Evolutionary conservation across 2,888 invertebrate genomes (phyloP).

Genomic region (Furcula furcula): DNA sequence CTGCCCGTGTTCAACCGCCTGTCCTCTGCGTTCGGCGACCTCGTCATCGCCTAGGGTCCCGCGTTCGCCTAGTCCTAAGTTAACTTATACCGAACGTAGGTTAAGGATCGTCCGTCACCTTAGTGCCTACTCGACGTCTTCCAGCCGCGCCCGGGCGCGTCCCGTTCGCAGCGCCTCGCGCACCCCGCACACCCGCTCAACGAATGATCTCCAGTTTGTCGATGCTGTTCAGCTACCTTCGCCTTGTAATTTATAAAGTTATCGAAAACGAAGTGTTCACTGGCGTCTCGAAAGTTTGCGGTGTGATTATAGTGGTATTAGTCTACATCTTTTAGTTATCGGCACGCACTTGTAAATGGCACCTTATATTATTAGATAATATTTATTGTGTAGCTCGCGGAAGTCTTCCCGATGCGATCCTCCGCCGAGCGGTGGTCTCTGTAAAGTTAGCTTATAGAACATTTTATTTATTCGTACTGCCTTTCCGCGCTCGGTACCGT

Average conservation of each 20-base stretch:
- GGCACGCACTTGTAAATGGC: slow-evolving; percentile 81
- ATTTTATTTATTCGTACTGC: slow-evolving; percentile 79
- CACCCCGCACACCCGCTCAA: slow-evolving; percentile 75
- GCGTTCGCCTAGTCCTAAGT: slow-evolving; percentile 67
- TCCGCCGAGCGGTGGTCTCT: slow-evolving; percentile 81
- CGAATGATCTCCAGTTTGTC: slow-evolving; percentile 80
- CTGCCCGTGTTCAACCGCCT: slow-evolving; percentile 88
- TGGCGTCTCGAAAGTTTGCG: slow-evolving; percentile 81
- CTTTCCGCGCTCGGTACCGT: slow-evolving; percentile 79
- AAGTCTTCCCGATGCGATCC: slow-evolving; percentile 78
- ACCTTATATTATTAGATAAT: slow-evolving; percentile 79
- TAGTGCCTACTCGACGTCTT: slow-evolving; percentile 78
- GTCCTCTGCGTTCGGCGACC: slow-evolving; percentile 73
- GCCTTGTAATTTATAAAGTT: slow-evolving; percentile 73
- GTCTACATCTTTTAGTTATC: slow-evolving; percentile 67
- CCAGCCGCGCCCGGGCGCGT: slow-evolving; percentile 70
- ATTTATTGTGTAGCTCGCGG: slow-evolving; percentile 80
- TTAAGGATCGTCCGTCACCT: slow-evolving; percentile 75
- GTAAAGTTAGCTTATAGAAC: slow-evolving; percentile 81
- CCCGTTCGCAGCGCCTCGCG: slow-evolving; percentile 61
- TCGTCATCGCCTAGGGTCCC: slow-evolving; percentile 68
- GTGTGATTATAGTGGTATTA: slow-evolving; percentile 72
- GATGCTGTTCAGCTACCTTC: slow-evolving; percentile 71
- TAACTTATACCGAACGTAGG: slow-evolving; percentile 72
- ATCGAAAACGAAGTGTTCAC: slow-evolving; percentile 63